Evolutionary conservation across 2,797 vertebrate species (phyloP).

Genomic region (Syngnathus rostellatus): DNA sequence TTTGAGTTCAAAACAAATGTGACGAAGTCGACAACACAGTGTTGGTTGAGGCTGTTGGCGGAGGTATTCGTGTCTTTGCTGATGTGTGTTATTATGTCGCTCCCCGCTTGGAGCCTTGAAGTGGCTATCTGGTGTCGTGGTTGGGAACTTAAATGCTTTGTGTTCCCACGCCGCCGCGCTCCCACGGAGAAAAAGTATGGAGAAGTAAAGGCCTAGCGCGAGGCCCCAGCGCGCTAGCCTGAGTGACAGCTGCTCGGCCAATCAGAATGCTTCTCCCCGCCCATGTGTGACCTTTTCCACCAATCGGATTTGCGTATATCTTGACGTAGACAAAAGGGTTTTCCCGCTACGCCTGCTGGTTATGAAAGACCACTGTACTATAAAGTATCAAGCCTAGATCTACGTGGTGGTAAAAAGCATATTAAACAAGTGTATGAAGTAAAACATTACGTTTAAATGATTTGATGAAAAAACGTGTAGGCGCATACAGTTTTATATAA

Average conservation of each 20-base stretch:
- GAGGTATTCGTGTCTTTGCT: accelerated
- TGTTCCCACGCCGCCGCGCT: conserved; percentile 42
- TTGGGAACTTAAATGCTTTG: conserved; percentile 44
- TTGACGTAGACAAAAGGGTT: conserved; percentile 10
- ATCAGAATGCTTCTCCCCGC: conserved; percentile 24
- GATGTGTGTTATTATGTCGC: accelerated
- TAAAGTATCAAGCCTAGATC: conserved; percentile 26
- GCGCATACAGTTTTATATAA: not conserved
- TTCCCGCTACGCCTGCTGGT: conserved; percentile 40
- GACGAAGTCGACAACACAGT: conserved; percentile 33
- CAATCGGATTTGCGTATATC: conserved; percentile 11
- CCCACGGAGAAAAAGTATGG: conserved; percentile 45
- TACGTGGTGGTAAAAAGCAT: conserved; percentile 10
- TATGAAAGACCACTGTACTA: conserved; percentile 59
- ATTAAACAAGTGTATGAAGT: not conserved
- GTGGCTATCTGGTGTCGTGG: not conserved
- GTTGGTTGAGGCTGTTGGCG: not conserved
- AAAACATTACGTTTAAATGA: not conserved
- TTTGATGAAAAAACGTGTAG: too few relatives aligned
- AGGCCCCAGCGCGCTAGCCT: conserved; percentile 36
- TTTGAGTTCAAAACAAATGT: conserved; percentile 65
- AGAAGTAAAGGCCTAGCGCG: conserved; percentile 55
- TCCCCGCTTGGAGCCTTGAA: not conserved
- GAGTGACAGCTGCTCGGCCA: conserved; percentile 48
- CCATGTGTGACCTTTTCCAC: not conserved